Evolutionary conservation across 2,113 vertebrate genomes (phyloP).

Genomic region (Xiphias gladius): DNA sequence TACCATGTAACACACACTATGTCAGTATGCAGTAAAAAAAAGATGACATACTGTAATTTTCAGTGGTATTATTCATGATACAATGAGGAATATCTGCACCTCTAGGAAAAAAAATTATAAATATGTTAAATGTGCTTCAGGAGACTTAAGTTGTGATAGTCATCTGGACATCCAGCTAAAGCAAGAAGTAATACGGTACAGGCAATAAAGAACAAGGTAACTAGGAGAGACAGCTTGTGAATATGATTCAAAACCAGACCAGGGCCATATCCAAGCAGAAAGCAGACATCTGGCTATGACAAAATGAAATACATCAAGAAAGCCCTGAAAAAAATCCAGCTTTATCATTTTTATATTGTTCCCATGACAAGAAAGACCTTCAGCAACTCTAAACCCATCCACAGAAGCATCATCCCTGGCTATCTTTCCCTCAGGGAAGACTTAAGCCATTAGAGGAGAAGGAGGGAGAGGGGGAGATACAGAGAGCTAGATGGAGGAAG

Average conservation of each 20-base stretch:
- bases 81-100: slow-evolving; percentile 15
- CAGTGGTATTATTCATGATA: slow-evolving; percentile 5
- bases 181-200: slow-evolving; percentile 43
- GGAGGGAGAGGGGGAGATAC: slow-evolving; percentile 55
- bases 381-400: slow-evolving; percentile 76
- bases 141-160: slow-evolving; percentile 36
- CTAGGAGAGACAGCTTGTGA: slow-evolving; percentile 55
- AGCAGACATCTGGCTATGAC: slow-evolving; percentile 67
- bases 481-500: slow-evolving; percentile 58
- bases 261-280: slow-evolving; percentile 53
- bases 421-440: slow-evolving; percentile 75
- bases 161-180: slow-evolving; percentile 30
- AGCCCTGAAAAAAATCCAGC: slow-evolving; percentile 55
- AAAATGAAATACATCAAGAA: slow-evolving; percentile 77
- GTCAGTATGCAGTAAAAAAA: neutral
- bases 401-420: slow-evolving; percentile 74
- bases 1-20: neutral
- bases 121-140: slow-evolving; percentile 24
- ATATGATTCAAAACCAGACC: slow-evolving; percentile 63
- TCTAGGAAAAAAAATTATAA: slow-evolving; percentile 3
- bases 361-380: slow-evolving; percentile 82
- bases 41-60: neutral
- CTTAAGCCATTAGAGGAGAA: slow-evolving; percentile 77
- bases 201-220: slow-evolving; percentile 66
- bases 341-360: slow-evolving; percentile 84